Base-by-base conservation (phyloP, 2,797 vertebrate species). In the Catostomus latipinnis region DNA sequence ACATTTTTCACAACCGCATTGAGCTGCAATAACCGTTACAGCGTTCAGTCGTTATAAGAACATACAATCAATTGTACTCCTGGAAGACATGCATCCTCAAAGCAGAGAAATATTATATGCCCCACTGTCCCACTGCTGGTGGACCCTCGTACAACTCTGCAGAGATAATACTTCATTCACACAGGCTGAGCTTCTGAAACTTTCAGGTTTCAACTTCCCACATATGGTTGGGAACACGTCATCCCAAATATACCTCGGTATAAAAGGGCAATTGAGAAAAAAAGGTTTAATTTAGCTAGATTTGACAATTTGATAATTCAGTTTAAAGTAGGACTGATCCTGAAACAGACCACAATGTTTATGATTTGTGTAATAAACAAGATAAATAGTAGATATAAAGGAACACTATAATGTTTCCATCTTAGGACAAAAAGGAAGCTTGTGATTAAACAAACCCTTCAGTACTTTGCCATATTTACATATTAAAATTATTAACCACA, bases 1-100 rank as follows among this genome's bases (percentile, higher is more conserved):
- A 34, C 93, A 93, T 94, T 96, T 96, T 96, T 95, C 94, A 96
- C 92, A 93, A 92, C 84, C 86, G 93, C 90, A 95, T 93, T 95
- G 94, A 92, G 92, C 91, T 89, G 88, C 93, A 95, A 95, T 95
- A 96, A 95, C 92, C 91, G 93, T 93, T 95, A 94, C 92, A 94
- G 89, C 93, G 91, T 91, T 93, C 93, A 93, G 94, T 93, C 94
- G 92, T 92, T 95, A 92, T 93, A 93, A 94, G 91, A 92, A 93
- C 92, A 93, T 92, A 93, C 93, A 95, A 92, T 94, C 91, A 92
- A 89, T 91, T 87, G 90, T 90, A 90, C 90, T 91, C 90, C 91
- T 92, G 88, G 91, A 93, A 93, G 91, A 90, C 91, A 92, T 91
- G 91, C 92, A 93, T 91, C 91, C 89, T 87, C 88, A 91, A 93